These are phyloP conservation scores for Nasua narica DNA, from an alignment of 2,797 vertebrate genomes.

Conservation along the genomic window DNA sequence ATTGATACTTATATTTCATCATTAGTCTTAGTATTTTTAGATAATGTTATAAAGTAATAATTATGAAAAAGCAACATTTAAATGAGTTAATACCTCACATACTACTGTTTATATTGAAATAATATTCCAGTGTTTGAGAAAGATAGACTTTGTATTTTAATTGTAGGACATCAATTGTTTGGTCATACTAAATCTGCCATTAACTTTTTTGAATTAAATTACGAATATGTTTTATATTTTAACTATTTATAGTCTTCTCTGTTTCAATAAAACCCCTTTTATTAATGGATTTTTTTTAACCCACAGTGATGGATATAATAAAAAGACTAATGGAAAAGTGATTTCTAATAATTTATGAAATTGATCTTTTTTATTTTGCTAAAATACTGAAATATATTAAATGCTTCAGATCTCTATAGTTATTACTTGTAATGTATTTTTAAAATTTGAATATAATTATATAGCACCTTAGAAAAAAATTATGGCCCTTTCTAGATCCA, in stretches of 20 bases:
- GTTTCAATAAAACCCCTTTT: slow-evolving; percentile 28
- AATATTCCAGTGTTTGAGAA: neutral
- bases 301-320: neutral
- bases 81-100: slow-evolving; percentile 22
- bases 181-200: neutral
- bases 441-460: slow-evolving; percentile 17
- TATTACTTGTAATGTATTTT: neutral
- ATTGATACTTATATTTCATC: slow-evolving; percentile 3
- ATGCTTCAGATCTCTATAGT: neutral
- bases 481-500: neutral
- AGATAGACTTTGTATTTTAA: slow-evolving; percentile 39
- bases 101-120: slow-evolving; percentile 26
- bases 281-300: neutral
- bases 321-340: slow-evolving; percentile 8
- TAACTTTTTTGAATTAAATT: slow-evolving; percentile 42
- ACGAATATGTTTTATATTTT: slow-evolving; percentile 12
- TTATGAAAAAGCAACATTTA: slow-evolving; percentile 48
- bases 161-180: neutral
- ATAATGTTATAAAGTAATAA: slow-evolving; percentile 40
- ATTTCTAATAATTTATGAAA: slow-evolving; percentile 47
- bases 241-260: slow-evolving; percentile 17
- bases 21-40: slow-evolving; percentile 18
- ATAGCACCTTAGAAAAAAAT: neutral
- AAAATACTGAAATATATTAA: slow-evolving; percentile 18
- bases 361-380: neutral